Conservation (phyloP, 2,888 invertebrate species). For the Cantharis nigra region DNA sequence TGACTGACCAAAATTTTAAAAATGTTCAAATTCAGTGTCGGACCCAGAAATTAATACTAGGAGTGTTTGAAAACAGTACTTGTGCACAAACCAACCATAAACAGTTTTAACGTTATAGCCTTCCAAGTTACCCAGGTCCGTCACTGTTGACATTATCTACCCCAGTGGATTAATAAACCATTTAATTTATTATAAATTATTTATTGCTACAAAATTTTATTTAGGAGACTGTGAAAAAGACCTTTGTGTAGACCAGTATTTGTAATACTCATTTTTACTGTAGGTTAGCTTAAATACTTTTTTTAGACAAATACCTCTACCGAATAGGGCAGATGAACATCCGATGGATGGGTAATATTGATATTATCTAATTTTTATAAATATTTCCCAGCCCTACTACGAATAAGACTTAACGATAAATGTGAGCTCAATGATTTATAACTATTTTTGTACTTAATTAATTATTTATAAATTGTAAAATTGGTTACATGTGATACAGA, state of each 20-base stretch:
- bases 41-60: not conserved
- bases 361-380: not conserved
- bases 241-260: not conserved
- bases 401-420: conserved; percentile 33
- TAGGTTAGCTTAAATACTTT: conserved; percentile 4
- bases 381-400: not conserved
- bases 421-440: conserved; percentile 40
- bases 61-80: not conserved
- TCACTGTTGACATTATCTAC: not conserved
- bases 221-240: conserved; percentile 15
- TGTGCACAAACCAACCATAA: not conserved
- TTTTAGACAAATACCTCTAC: conserved; percentile 22
- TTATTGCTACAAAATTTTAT: conserved; percentile 2
- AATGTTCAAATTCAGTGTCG: not conserved
- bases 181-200: not conserved
- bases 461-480: conserved; percentile 22
- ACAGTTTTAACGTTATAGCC: not conserved
- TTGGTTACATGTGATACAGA: conserved; percentile 24
- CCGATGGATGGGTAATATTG: not conserved
- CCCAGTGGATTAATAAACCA: not conserved
- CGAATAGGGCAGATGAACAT: not conserved
- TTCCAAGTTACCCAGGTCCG: not conserved
- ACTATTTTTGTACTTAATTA: conserved; percentile 23
- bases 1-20: not conserved
- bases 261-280: conserved; percentile 23